phyloP scores from a whole-genome alignment of 1,140 invertebrate genomes.

The Drosophila simulans region DNA sequence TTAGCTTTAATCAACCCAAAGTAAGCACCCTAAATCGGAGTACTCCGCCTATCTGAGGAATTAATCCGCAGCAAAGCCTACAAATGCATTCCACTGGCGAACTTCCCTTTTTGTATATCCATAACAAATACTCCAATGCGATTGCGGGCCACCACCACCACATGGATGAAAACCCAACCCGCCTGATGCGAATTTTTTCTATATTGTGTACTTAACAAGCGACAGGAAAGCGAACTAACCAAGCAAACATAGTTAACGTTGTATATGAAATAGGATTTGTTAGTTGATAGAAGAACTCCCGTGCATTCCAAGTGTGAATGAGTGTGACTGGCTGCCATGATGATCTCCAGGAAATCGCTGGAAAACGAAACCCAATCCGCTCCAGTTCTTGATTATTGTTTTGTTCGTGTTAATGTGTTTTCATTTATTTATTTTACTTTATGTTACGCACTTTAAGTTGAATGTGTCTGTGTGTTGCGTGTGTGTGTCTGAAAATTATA shows the following conservation, averaged over 20 bases:
- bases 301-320: conserved; percentile 36
- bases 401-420: conserved; percentile 69
- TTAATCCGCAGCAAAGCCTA: background rate
- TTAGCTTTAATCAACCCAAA: background rate
- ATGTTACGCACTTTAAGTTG: conserved; percentile 53
- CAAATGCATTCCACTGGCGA: conserved; percentile 21
- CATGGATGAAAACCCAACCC: conserved; percentile 39
- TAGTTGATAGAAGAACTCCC: conserved; percentile 44
- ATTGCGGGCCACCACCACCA: conserved; percentile 18
- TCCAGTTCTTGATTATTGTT: conserved; percentile 38
- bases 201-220: conserved; percentile 45
- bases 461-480: conserved; percentile 35
- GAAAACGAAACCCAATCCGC: conserved; percentile 35
- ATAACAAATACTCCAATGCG: conserved; percentile 33
- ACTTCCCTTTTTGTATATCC: conserved; percentile 11
- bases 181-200: conserved; percentile 52
- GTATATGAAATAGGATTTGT: conserved; percentile 47
- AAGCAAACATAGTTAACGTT: conserved; percentile 50
- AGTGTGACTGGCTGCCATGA: conserved; percentile 49
- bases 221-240: conserved; percentile 31
- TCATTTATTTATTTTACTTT: conserved; percentile 73
- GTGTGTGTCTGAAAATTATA: conserved; percentile 55
- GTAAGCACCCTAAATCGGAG: background rate
- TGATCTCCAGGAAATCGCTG: conserved; percentile 48
- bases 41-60: background rate